Evolutionary conservation across 2,797 vertebrate genomes (phyloP).

Genomic region (Leontopithecus rosalia): DNA sequence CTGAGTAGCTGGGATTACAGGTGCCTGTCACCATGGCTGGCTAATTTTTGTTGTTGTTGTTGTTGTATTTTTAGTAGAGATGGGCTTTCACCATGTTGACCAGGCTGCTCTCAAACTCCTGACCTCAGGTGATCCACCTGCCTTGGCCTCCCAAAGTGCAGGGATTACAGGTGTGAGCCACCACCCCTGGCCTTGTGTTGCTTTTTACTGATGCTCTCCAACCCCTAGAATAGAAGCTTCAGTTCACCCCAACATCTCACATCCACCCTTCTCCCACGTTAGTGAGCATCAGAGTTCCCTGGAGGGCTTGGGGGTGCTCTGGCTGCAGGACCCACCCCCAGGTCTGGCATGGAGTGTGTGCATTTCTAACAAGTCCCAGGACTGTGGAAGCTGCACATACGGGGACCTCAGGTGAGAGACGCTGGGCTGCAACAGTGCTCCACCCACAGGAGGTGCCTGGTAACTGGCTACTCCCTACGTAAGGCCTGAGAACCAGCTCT

Average conservation of each 20-base stretch:
- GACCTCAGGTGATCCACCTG: too few species aligned
- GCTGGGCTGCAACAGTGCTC: not conserved
- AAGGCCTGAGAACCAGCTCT: too few species aligned
- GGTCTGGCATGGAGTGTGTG: not conserved
- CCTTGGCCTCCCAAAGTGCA: too few species aligned
- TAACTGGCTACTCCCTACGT: accelerated
- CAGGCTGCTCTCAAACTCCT: too few species aligned
- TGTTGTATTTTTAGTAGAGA: too few species aligned
- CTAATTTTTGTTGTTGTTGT: too few species aligned
- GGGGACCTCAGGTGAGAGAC: too few species aligned
- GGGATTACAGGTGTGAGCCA: too few species aligned
- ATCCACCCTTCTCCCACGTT: not conserved
- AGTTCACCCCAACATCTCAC: not conserved
- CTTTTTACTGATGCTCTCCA: not conserved
- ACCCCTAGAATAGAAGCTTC: not conserved
- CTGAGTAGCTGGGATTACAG: too few species aligned
- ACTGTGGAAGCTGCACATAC: not conserved
- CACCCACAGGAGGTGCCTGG: not conserved
- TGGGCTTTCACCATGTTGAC: too few species aligned
- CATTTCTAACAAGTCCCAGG: not conserved
- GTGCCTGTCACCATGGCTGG: accelerated
- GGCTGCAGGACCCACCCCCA: not conserved
- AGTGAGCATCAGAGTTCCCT: not conserved
- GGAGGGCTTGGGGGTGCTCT: too few species aligned
- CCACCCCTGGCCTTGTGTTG: not conserved